phyloP scores from a whole-genome alignment of 2,888 invertebrate species.

The Cephus pygmeus region DNA sequence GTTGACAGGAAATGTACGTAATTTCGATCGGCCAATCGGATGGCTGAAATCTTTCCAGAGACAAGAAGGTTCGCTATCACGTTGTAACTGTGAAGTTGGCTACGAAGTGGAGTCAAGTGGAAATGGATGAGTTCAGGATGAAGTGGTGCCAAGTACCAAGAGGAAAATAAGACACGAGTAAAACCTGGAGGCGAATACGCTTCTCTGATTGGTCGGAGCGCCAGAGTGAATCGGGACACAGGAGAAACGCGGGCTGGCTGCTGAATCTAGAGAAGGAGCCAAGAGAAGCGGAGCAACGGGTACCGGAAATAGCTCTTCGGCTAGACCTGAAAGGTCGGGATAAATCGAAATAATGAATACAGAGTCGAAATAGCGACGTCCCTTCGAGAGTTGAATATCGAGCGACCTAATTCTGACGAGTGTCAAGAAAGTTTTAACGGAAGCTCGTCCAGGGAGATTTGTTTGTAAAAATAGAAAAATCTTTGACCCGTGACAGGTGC shows the following conservation, averaged over 20 bases:
- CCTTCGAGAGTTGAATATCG: conserved; percentile 50
- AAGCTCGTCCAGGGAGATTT: not conserved
- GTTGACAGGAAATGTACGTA: not conserved
- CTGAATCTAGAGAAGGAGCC: conserved; percentile 6
- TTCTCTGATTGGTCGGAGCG: not conserved
- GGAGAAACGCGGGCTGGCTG: conserved; percentile 1
- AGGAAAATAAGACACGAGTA: not conserved
- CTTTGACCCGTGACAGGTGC: not conserved
- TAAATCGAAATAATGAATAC: conserved; percentile 56
- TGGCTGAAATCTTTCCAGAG: not conserved
- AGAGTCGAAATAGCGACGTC: conserved; percentile 47
- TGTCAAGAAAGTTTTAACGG: not conserved
- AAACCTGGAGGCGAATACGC: not conserved
- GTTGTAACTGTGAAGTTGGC: not conserved
- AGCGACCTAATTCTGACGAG: conserved; percentile 48
- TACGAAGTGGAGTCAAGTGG: not conserved
- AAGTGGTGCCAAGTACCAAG: not conserved
- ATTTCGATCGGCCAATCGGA: not conserved
- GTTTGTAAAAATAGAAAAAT: not conserved
- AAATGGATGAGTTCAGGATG: not conserved
- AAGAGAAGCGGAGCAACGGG: conserved; percentile 6
- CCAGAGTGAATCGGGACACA: conserved; percentile 7
- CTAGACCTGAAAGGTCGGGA: conserved; percentile 37
- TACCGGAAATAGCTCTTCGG: conserved; percentile 11
- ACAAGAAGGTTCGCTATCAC: not conserved